Percentiles rank a stretch among this genome's conserved stretches.
phyloP scores from a whole-genome alignment of 30 jellyfish, hydroid and myxozoan genomes.

The Mastigias papua region DNA sequence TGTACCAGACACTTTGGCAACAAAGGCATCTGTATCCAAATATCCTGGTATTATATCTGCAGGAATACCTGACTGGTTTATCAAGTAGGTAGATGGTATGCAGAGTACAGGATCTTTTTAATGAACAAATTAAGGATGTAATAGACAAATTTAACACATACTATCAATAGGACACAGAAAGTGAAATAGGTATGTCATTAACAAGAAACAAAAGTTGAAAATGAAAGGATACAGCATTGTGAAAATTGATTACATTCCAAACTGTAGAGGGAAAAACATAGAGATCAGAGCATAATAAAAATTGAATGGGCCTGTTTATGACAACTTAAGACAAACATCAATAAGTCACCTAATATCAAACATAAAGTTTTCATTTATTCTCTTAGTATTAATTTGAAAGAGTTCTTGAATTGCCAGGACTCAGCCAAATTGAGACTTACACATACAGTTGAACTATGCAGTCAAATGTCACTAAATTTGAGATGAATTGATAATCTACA shows the following conservation, averaged over 20 bases:
- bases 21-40: slow-evolving; percentile 49
- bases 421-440: too few relatives aligned
- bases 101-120: slow-evolving; percentile 80
- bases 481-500: too few relatives aligned
- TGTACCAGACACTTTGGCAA: slow-evolving; percentile 16
- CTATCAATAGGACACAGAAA: background rate
- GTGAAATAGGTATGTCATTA: background rate
- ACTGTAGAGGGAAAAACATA: slow-evolving; percentile 25
- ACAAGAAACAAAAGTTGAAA: background rate
- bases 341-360: too few relatives aligned
- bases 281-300: too few relatives aligned
- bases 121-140: background rate
- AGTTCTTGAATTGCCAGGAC: too few relatives aligned
- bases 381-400: too few relatives aligned
- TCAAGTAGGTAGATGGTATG: slow-evolving; percentile 87
- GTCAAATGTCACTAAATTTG: too few relatives aligned
- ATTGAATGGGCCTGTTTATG: too few relatives aligned
- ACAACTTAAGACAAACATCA: too few relatives aligned
- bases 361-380: too few relatives aligned
- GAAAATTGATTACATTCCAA: slow-evolving; percentile 51
- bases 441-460: too few relatives aligned
- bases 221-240: slow-evolving; percentile 82
- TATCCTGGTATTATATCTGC: slow-evolving; percentile 84
- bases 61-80: slow-evolving; percentile 88
- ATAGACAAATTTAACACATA: too few relatives aligned